These are phyloP conservation scores for Bactericera cockerelli DNA, from an alignment of 1,140 invertebrate species.

Conservation along the genomic window DNA sequence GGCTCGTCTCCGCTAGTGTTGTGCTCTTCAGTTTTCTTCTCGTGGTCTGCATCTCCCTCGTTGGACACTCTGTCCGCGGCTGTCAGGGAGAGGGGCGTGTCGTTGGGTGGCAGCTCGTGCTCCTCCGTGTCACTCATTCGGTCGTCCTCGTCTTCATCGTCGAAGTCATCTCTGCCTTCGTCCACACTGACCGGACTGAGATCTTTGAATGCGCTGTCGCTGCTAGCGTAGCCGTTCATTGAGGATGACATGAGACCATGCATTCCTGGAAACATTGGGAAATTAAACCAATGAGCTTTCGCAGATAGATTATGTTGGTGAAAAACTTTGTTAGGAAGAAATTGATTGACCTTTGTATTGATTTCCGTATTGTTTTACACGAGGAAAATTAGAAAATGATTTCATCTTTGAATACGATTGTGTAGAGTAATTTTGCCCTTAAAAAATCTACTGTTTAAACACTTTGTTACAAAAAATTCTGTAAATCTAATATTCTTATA, in stretches of 20 bases:
- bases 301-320: no score
- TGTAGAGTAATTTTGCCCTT: no score
- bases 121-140: constrained; percentile 22
- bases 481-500: no score
- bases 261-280: constrained; percentile 18
- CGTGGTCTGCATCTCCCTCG: constrained; percentile 5
- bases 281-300: constrained; percentile 9
- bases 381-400: no score
- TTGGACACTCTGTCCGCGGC: constrained; percentile 12
- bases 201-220: constrained; percentile 5
- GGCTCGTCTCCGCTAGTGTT: constrained; percentile 14
- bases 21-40: constrained; percentile 8
- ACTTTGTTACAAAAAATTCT: no score
- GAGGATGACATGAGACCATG: constrained; percentile 26
- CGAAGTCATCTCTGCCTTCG: constrained; percentile 32
- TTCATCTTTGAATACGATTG: no score
- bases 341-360: no score
- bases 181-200: constrained; percentile 29
- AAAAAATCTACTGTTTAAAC: no score
- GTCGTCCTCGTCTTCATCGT: constrained; percentile 29
- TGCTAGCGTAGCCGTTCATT: constrained; percentile 43
- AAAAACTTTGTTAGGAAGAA: no score
- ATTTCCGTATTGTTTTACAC: no score
- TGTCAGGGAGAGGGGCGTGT: constrained; percentile 16
- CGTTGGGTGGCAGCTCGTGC: constrained; percentile 30